Percentiles rank a stretch among this genome's conserved stretches.
Conservation (phyloP, 2,888 invertebrate species). For the Graphium colonna region DNA sequence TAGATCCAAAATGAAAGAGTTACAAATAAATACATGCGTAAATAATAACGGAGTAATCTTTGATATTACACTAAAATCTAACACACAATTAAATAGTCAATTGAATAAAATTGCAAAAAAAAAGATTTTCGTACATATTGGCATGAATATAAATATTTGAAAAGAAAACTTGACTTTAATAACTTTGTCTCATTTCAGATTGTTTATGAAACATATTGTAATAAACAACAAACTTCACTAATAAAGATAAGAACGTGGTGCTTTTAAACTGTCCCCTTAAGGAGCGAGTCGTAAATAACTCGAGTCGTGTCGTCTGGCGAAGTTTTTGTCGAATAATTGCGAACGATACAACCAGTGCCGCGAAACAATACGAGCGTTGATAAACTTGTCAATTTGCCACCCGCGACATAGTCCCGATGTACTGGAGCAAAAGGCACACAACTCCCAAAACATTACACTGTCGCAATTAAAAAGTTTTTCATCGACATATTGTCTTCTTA, state of each 20-base stretch:
- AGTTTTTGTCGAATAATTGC: constrained; percentile 21
- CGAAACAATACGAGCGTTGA: constrained; percentile 15
- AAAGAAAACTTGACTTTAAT: too few species aligned
- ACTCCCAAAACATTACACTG: background rate
- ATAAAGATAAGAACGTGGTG: constrained; percentile 18
- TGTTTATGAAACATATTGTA: constrained; percentile 9
- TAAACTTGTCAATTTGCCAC: constrained; percentile 20
- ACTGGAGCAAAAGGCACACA: background rate
- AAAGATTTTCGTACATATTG: too few species aligned
- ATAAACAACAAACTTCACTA: constrained; percentile 1
- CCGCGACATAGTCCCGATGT: constrained; percentile 1
- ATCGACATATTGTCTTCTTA: background rate
- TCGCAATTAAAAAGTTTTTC: background rate
- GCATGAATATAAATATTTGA: too few species aligned
- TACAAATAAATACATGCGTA: too few species aligned
- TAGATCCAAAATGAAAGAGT: too few species aligned
- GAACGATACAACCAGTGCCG: constrained; percentile 4
- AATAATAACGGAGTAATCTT: too few species aligned
- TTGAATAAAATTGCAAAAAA: too few species aligned
- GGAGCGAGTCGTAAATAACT: constrained; percentile 19
- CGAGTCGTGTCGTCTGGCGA: constrained; percentile 4
- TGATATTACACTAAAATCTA: too few species aligned
- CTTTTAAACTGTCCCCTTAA: constrained; percentile 17
- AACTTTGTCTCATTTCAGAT: background rate
- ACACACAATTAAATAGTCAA: too few species aligned